Percentiles rank a stretch among this genome's conserved stretches.
These are phyloP conservation scores for Buphagus erythrorhynchus DNA, from an alignment of 2,797 vertebrate genomes.

Conservation along the genomic window DNA sequence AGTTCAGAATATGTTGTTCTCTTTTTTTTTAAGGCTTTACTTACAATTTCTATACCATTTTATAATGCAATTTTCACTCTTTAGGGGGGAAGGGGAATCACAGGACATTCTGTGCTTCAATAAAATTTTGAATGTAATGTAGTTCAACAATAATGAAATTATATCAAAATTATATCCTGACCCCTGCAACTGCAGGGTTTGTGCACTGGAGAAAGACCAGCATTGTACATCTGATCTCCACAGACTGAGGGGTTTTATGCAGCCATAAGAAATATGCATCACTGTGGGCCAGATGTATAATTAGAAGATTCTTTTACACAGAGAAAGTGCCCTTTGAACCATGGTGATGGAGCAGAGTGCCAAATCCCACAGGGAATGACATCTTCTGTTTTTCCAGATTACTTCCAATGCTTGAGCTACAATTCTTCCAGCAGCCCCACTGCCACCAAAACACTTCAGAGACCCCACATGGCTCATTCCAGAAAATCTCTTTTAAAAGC, in stretches of 20 bases:
- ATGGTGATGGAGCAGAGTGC: conserved; percentile 7
- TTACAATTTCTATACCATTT: neutral
- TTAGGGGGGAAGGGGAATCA: neutral
- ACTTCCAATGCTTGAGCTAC: neutral
- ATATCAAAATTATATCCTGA: neutral
- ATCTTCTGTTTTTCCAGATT: conserved; percentile 43
- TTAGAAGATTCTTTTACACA: conserved; percentile 48
- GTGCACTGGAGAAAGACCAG: conserved; percentile 4
- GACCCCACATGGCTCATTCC: neutral
- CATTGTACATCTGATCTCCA: neutral
- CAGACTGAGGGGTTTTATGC: conserved; percentile 17
- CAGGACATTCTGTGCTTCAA: neutral
- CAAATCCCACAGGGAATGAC: conserved; percentile 49
- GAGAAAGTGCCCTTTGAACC: conserved; percentile 51
- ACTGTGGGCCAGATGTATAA: conserved; percentile 18
- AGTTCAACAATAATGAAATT: neutral
- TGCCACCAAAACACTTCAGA: neutral
- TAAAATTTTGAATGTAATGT: neutral
- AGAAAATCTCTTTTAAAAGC: conserved; percentile 5
- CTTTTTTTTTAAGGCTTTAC: neutral
- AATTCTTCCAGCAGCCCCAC: neutral
- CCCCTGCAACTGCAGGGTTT: neutral
- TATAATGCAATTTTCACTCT: neutral
- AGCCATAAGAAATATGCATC: conserved; percentile 21
- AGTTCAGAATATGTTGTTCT: neutral